Percentiles rank a stretch among this genome's conserved stretches.
phyloP scores from a whole-genome alignment of 2,113 vertebrate species.

The Amphiprion ocellaris region DNA sequence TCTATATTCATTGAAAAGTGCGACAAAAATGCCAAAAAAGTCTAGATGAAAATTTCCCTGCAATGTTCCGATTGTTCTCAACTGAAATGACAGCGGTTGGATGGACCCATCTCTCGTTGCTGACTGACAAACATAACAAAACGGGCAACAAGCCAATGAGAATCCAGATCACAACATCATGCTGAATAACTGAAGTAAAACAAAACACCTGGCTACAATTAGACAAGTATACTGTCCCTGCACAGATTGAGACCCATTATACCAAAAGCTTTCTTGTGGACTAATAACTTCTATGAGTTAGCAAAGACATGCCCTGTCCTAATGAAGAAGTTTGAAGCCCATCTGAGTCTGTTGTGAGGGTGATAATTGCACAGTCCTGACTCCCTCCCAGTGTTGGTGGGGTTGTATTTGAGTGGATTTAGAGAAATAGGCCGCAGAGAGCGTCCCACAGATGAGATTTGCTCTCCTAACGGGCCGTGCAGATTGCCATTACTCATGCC shows the following conservation, averaged over 20 bases:
- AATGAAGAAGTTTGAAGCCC: conserved; percentile 37
- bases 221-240: too few relatives aligned
- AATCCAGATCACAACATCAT: background rate
- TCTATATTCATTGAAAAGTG: too few relatives aligned
- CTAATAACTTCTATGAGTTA: conserved; percentile 12
- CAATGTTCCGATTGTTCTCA: too few relatives aligned
- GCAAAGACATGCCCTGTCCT: conserved; percentile 1
- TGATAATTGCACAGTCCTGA: conserved; percentile 15
- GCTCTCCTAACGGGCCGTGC: conserved; percentile 62
- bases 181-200: background rate
- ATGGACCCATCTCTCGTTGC: too few relatives aligned
- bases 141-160: too few relatives aligned
- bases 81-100: too few relatives aligned
- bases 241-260: background rate
- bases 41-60: background rate
- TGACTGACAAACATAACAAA: too few relatives aligned
- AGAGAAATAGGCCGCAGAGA: conserved; percentile 68
- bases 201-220: background rate
- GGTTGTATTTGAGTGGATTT: conserved; percentile 60
- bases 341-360: conserved; percentile 12
- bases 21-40: too few relatives aligned
- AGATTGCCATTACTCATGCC: conserved; percentile 82
- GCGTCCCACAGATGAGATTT: conserved; percentile 70
- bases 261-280: conserved; percentile 14
- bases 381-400: conserved; percentile 44